Evolutionary conservation across 2,797 vertebrate genomes (phyloP).

Genomic region (Alosa sapidissima): DNA sequence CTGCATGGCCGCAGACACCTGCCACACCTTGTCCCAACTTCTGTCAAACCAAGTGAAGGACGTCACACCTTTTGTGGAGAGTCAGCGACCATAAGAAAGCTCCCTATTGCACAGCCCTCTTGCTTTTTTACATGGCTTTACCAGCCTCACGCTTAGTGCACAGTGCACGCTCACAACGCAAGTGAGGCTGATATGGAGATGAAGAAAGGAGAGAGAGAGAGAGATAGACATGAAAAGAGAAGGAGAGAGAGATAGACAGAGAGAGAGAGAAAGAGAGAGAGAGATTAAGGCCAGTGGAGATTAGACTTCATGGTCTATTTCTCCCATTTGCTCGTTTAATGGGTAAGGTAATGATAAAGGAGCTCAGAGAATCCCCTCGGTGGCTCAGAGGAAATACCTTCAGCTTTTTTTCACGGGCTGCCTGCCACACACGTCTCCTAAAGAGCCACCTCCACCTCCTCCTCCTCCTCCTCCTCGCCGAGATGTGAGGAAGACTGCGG

Average conservation of each 20-base stretch:
- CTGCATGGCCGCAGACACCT: background rate
- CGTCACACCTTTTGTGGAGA: background rate
- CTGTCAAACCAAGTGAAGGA: background rate
- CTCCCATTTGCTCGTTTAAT: slow-evolving; percentile 61
- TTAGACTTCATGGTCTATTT: slow-evolving; percentile 59
- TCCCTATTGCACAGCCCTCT: background rate
- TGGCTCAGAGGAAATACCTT: slow-evolving; percentile 12
- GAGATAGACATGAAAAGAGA: background rate
- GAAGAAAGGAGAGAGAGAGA: background rate
- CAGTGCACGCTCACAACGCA: background rate
- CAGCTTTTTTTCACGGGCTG: background rate
- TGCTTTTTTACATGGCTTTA: background rate
- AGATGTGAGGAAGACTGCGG: background rate
- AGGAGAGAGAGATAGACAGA: background rate
- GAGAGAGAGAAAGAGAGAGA: slow-evolving; percentile 43
- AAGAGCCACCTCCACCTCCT: slow-evolving; percentile 37
- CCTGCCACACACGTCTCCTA: background rate
- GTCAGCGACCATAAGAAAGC: background rate
- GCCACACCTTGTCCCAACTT: background rate
- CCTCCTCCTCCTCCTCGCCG: background rate
- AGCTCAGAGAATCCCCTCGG: background rate
- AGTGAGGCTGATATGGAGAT: background rate
- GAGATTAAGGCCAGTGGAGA: slow-evolving; percentile 61
- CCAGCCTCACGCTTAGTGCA: background rate
- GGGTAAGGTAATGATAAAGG: slow-evolving; percentile 47